Percentiles rank a stretch among this genome's conserved stretches.
phyloP scores from a whole-genome alignment of 35 echinoderm and acorn worm genomes.

The Stichopus chloronotus region DNA sequence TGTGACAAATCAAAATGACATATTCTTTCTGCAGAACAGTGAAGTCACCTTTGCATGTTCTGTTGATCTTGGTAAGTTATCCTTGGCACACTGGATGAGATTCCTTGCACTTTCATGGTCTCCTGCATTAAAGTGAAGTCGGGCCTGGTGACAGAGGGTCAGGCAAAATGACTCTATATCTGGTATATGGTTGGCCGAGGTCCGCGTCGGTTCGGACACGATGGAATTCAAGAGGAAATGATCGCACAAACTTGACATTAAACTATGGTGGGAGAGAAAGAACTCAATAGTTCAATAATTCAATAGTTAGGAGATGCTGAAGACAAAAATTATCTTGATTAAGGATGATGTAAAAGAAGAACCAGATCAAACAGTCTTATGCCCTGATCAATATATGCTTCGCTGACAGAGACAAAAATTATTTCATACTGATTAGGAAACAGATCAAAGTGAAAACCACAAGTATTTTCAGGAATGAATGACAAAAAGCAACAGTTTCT shows the following conservation, averaged over 20 bases:
- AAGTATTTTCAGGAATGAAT: no score
- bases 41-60: slow-evolving; percentile 87
- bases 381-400: no score
- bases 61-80: slow-evolving; percentile 64
- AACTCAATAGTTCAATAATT: neutral
- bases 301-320: neutral
- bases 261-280: slow-evolving; percentile 27
- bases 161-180: slow-evolving; percentile 89
- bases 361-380: no score
- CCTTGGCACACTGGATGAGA: slow-evolving; percentile 75
- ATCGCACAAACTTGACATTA: slow-evolving; percentile 81
- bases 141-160: slow-evolving; percentile 83
- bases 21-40: neutral
- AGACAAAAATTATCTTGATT: neutral
- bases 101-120: slow-evolving; percentile 51
- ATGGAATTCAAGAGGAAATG: slow-evolving; percentile 80
- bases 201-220: neutral
- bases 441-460: no score
- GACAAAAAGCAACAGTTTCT: no score
- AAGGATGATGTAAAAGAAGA: neutral
- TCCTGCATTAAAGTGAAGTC: slow-evolving; percentile 72
- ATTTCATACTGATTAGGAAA: no score
- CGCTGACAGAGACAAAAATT: no score
- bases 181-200: slow-evolving; percentile 2
- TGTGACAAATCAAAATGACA: no score